Conservation (phyloP, 2,888 invertebrate genomes). For the Zelleria hepariella region DNA sequence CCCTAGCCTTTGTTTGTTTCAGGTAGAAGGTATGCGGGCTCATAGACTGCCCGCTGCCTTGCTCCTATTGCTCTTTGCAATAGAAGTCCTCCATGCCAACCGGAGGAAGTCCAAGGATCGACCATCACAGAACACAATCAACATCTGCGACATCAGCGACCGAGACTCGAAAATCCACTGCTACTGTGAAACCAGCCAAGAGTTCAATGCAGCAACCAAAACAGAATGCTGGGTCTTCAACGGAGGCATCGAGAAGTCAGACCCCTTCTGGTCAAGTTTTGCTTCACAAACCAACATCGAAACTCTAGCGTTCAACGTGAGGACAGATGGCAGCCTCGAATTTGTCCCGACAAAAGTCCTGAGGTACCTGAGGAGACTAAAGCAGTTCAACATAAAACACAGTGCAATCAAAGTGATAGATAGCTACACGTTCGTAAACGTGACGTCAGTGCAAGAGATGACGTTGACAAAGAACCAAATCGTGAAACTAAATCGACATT, state of each 20-base stretch:
- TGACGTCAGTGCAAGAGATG: conserved; percentile 78
- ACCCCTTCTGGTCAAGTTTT: conserved; percentile 81
- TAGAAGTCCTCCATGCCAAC: conserved; percentile 60
- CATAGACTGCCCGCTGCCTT: conserved; percentile 61
- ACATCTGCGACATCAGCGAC: conserved; percentile 72
- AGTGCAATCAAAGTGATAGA: conserved; percentile 79
- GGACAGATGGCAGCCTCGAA: conserved; percentile 77
- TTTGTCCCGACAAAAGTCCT: conserved; percentile 82
- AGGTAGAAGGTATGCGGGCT: conserved; percentile 69
- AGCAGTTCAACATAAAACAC: conserved; percentile 78
- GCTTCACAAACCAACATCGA: conserved; percentile 79
- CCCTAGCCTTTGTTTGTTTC: conserved; percentile 37
- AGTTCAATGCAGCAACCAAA: conserved; percentile 73
- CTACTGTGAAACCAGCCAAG: conserved; percentile 74
- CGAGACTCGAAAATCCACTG: conserved; percentile 75
- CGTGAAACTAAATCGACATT: conserved; percentile 73
- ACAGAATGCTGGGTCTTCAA: conserved; percentile 86
- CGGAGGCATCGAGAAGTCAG: conserved; percentile 75
- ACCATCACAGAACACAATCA: conserved; percentile 38
- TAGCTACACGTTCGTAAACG: conserved; percentile 81
- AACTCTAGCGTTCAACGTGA: conserved; percentile 78
- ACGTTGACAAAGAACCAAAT: conserved; percentile 80
- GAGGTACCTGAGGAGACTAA: conserved; percentile 75
- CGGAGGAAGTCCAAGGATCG: conserved; percentile 60
- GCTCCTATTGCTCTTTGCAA: conserved; percentile 63